phyloP scores from a whole-genome alignment of 2,113 vertebrate genomes.

The Pseudopipra pipra region DNA sequence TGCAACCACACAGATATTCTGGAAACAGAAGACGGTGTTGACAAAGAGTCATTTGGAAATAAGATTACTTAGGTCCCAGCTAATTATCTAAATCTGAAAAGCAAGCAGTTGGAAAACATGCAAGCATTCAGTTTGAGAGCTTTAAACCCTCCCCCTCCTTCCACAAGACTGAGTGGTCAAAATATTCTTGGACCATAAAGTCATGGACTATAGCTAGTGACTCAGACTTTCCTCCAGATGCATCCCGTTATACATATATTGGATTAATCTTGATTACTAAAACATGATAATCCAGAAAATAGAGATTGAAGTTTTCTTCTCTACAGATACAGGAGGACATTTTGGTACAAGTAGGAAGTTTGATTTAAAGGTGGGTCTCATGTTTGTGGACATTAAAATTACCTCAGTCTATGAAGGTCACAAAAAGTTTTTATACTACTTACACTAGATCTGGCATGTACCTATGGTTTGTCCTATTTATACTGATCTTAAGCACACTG shows the following conservation, averaged over 20 bases:
- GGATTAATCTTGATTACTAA: background rate
- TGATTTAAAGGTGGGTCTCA: background rate
- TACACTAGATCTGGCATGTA: background rate
- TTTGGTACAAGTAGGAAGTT: background rate
- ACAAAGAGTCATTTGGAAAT: background rate
- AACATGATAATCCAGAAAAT: background rate
- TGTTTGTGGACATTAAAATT: background rate
- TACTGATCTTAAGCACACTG: background rate
- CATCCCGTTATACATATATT: background rate
- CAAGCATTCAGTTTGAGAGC: background rate
- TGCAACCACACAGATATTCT: conserved; percentile 1
- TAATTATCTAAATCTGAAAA: background rate
- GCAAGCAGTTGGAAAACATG: background rate
- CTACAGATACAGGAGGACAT: background rate
- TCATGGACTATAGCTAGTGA: background rate
- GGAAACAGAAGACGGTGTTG: background rate
- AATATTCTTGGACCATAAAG: background rate
- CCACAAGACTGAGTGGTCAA: background rate
- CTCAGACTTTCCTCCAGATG: background rate
- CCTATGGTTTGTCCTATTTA: background rate
- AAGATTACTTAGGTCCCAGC: background rate
- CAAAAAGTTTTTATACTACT: background rate
- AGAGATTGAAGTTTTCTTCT: background rate
- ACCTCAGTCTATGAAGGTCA: background rate
- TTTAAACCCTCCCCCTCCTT: background rate